phyloP scores from a whole-genome alignment of 2,113 vertebrate species.

The Crotalus helleri region DNA sequence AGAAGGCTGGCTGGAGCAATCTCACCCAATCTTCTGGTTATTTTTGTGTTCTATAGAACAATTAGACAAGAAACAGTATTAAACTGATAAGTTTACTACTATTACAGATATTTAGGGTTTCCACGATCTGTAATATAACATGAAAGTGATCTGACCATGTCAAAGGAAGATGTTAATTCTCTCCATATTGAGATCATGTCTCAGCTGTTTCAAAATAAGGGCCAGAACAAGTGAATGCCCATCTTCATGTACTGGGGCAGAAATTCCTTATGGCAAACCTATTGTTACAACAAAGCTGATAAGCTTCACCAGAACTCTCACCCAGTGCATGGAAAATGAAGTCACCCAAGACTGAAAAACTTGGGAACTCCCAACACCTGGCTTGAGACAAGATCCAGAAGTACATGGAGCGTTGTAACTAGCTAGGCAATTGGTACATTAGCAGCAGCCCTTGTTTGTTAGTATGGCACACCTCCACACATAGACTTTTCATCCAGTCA shows the following conservation, averaged over 20 bases:
- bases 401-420: too few relatives aligned
- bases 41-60: neutral
- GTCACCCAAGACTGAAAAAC: too few relatives aligned
- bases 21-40: neutral
- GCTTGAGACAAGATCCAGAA: too few relatives aligned
- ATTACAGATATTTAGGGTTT: neutral
- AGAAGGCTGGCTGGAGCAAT: neutral
- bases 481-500: too few relatives aligned
- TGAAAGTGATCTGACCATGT: neutral
- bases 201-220: neutral
- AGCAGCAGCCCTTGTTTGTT: too few relatives aligned
- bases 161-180: neutral
- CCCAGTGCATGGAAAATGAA: too few relatives aligned
- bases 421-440: too few relatives aligned
- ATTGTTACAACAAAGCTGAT: too few relatives aligned
- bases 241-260: neutral
- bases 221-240: neutral
- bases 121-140: neutral
- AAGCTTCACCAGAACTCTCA: too few relatives aligned
- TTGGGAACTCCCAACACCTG: too few relatives aligned
- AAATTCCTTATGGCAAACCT: too few relatives aligned
- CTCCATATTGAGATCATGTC: neutral
- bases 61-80: neutral
- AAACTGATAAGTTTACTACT: neutral
- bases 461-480: too few relatives aligned